Conservation (phyloP, 2,113 vertebrate genomes). For the Pituophis catenifer region DNA sequence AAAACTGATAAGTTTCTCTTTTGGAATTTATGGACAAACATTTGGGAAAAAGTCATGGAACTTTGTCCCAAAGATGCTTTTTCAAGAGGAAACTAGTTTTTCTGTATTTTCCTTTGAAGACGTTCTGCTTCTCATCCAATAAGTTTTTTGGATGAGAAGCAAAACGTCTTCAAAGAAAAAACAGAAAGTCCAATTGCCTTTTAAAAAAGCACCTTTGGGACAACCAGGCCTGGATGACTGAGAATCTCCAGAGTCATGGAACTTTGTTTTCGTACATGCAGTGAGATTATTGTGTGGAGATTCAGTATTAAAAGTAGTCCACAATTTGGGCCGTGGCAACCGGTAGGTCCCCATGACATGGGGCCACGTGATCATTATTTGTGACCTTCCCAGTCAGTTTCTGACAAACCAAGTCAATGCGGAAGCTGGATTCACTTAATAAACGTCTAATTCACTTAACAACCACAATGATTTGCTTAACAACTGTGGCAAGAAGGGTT, state of each 20-base stretch:
- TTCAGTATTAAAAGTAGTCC: background rate
- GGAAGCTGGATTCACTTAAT: background rate
- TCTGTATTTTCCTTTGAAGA: no score
- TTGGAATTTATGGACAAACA: background rate
- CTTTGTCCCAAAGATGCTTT: background rate
- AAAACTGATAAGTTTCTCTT: background rate
- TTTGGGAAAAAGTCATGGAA: background rate
- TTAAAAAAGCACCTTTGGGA: no score
- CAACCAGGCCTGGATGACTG: no score
- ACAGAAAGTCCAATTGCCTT: no score
- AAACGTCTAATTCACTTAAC: background rate
- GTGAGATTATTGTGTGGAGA: background rate
- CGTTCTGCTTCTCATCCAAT: no score
- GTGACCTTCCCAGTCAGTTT: background rate
- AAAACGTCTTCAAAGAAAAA: no score
- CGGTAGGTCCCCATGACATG: no score
- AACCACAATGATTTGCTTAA: no score
- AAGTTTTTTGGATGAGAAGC: no score
- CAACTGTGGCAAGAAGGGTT: background rate
- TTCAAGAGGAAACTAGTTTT: no score
- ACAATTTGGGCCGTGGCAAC: no score
- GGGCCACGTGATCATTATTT: no score
- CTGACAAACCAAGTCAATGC: background rate
- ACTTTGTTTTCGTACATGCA: background rate
- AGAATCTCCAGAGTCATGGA: background rate